Evolutionary conservation across 2,888 invertebrate genomes (phyloP).

Genomic region (Clitarchus hookeri): DNA sequence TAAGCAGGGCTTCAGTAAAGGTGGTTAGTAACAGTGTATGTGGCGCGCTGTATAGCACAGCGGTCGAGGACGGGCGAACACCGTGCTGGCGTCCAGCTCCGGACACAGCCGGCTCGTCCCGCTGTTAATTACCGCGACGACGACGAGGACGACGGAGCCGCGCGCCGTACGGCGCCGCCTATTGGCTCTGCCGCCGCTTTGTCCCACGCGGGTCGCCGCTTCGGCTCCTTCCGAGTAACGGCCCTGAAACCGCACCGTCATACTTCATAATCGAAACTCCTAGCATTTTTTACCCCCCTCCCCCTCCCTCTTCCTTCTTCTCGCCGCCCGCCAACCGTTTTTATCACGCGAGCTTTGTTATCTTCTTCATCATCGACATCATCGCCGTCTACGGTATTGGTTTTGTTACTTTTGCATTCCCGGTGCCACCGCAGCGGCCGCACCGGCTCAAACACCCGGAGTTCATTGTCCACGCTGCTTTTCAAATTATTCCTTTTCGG

Average conservation of each 20-base stretch:
- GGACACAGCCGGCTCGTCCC: no score
- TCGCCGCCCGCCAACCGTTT: not conserved
- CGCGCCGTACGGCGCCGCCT: not conserved
- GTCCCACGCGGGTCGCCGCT: not conserved
- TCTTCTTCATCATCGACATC: not conserved
- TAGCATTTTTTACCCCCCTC: not conserved
- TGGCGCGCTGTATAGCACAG: no score
- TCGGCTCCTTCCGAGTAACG: not conserved
- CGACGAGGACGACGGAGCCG: not conserved
- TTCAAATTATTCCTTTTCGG: not conserved
- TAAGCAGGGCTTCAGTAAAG: no score
- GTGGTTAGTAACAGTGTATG: no score
- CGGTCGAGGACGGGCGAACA: no score
- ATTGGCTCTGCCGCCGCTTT: slow-evolving; percentile 25
- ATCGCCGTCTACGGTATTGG: not conserved
- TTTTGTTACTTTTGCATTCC: not conserved
- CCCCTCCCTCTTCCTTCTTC: no score
- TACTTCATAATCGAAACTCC: slow-evolving; percentile 5
- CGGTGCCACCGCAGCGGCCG: not conserved
- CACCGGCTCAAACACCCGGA: not conserved
- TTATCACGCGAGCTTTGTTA: slow-evolving; percentile 11
- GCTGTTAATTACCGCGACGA: not conserved
- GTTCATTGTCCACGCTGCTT: not conserved
- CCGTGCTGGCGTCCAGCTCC: no score
- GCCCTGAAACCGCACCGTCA: not conserved